Evolutionary conservation across 2,888 invertebrate species (phyloP).

Genomic region (Stenchaetothrips biformis): DNA sequence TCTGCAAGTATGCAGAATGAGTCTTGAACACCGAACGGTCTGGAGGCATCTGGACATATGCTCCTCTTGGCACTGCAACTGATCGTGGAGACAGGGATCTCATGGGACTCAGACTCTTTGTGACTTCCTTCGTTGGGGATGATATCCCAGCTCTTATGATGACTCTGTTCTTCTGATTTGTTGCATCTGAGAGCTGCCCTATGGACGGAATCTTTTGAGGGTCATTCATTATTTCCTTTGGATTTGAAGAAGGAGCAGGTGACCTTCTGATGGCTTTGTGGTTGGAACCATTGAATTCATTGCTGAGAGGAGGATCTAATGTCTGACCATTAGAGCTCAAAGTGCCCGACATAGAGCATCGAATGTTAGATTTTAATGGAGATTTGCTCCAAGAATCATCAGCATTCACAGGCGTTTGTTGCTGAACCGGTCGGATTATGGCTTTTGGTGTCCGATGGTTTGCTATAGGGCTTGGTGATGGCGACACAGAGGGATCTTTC

Average conservation of each 20-base stretch:
- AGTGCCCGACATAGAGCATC: background rate
- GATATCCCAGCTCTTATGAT: constrained; percentile 28
- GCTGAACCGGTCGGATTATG: constrained; percentile 34
- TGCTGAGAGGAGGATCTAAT: background rate
- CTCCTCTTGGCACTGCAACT: constrained; percentile 49
- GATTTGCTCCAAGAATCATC: constrained; percentile 23
- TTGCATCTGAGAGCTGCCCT: background rate
- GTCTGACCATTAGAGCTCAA: background rate
- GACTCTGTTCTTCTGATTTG: constrained; percentile 33
- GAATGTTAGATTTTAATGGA: background rate
- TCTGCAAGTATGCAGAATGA: background rate
- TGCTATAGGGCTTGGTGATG: constrained; percentile 43
- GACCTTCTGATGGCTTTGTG: too few species aligned
- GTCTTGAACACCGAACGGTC: background rate
- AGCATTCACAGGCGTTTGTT: constrained; percentile 25
- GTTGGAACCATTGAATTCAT: too few species aligned
- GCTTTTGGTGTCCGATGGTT: constrained; percentile 33
- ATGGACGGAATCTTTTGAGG: background rate
- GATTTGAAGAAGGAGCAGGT: too few species aligned
- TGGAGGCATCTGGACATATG: constrained; percentile 52
- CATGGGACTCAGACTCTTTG: constrained; percentile 39
- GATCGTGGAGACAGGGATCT: constrained; percentile 45
- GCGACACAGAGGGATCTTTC: constrained; percentile 57
- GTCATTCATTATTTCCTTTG: too few species aligned
- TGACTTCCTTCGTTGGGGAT: constrained; percentile 51